Conservation (phyloP, 2,888 invertebrate genomes). For the Pelosia muscerda region DNA sequence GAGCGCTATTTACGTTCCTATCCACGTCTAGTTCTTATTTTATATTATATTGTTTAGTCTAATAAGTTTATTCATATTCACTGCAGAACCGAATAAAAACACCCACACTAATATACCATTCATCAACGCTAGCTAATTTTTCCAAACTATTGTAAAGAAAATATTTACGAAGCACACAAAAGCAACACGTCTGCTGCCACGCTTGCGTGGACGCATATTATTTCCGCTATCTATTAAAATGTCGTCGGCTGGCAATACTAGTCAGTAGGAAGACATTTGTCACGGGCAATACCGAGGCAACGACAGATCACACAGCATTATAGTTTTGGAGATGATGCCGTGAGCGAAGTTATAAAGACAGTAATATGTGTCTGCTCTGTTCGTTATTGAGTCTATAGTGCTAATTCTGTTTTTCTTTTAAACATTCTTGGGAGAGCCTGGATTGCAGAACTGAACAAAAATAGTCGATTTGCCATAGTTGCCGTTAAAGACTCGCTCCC, state of each 20-base stretch:
- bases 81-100: not conserved
- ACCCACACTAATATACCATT: constrained; percentile 11
- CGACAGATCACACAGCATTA: constrained; percentile 30
- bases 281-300: constrained; percentile 53
- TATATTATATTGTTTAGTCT: not conserved
- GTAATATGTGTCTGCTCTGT: not conserved
- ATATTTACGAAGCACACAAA: constrained; percentile 34
- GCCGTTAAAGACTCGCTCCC: no score
- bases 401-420: not conserved
- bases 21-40: not conserved
- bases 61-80: not conserved
- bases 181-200: constrained; percentile 18
- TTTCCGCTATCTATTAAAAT: constrained; percentile 57
- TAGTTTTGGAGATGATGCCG: constrained; percentile 26
- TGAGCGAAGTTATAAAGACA: not conserved
- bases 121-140: constrained; percentile 9
- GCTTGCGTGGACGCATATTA: constrained; percentile 20
- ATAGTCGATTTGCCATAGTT: no score
- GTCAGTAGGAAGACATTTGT: constrained; percentile 69
- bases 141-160: constrained; percentile 22
- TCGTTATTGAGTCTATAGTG: not conserved
- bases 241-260: constrained; percentile 60
- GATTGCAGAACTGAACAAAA: not conserved
- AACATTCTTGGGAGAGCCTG: not conserved
- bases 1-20: not conserved